Conservation (phyloP, 2,888 invertebrate species). For the Melieria omissa region DNA sequence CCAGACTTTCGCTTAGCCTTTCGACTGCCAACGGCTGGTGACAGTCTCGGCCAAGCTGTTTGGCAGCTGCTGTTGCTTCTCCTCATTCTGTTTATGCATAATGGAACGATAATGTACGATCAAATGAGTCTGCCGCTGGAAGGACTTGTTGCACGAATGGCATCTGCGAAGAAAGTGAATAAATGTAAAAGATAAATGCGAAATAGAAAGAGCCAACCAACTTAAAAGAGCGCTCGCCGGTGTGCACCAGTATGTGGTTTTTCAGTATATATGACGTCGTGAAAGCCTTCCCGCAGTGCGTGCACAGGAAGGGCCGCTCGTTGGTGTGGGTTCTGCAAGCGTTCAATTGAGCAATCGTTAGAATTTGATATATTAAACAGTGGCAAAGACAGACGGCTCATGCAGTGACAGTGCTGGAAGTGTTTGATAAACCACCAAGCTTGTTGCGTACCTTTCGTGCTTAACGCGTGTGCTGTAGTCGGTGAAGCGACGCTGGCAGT, state of each 20-base stretch:
- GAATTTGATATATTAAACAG: not conserved
- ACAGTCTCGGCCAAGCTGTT: too few species aligned
- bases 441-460: constrained; percentile 48
- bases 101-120: constrained; percentile 45
- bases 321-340: constrained; percentile 55
- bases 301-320: constrained; percentile 56
- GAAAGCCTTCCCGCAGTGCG: constrained; percentile 56
- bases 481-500: constrained; percentile 55
- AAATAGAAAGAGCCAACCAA: not conserved
- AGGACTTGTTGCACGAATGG: constrained; percentile 43
- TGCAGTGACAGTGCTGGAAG: not conserved
- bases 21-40: too few species aligned
- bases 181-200: too few species aligned
- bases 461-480: constrained; percentile 58
- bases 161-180: constrained; percentile 38
- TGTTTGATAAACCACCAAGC: too few species aligned
- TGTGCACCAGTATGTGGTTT: constrained; percentile 59
- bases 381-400: not conserved
- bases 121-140: constrained; percentile 45
- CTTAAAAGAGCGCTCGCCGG: constrained; percentile 59
- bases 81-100: constrained; percentile 47
- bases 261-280: constrained; percentile 59
- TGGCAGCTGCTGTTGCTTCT: constrained; percentile 35
- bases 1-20: too few species aligned
- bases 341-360: not conserved